Conservation (phyloP, 2,113 vertebrate species). For the Spizaetus ornatus region DNA sequence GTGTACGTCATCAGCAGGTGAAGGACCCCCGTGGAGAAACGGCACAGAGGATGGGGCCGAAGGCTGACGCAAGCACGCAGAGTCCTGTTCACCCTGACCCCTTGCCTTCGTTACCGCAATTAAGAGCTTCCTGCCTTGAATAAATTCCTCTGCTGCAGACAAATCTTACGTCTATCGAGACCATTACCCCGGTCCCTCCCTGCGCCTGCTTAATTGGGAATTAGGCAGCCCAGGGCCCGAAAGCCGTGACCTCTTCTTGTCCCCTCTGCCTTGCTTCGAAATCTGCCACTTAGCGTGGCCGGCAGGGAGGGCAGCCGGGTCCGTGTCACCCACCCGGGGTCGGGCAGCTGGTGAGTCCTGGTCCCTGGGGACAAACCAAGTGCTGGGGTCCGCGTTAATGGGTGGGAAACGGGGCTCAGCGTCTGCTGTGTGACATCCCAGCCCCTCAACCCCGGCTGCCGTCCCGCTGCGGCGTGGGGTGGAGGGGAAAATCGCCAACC, state of each 20-base stretch:
- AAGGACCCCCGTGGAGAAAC: accelerated
- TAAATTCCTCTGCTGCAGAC: neutral
- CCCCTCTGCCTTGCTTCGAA: neutral
- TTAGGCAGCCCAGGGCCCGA: neutral
- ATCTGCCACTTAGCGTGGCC: neutral
- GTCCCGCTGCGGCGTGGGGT: accelerated
- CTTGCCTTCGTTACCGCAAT: neutral
- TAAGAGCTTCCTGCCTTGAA: neutral
- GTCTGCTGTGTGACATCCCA: neutral
- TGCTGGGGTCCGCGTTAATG: accelerated
- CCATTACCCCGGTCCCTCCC: neutral
- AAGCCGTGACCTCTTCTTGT: neutral
- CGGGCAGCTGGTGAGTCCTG: neutral
- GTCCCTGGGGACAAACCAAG: neutral
- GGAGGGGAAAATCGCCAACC: no score
- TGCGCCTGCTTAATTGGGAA: neutral
- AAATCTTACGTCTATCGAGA: neutral
- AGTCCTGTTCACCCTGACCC: neutral
- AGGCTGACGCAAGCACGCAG: neutral
- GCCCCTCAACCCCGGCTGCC: accelerated
- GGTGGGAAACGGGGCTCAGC: neutral
- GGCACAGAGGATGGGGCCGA: accelerated
- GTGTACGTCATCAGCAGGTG: accelerated
- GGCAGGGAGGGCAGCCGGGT: neutral
- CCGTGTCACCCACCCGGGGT: accelerated